Conservation (phyloP, 35 echinoderm and acorn worm genomes). For the Stichopus chloronotus region DNA sequence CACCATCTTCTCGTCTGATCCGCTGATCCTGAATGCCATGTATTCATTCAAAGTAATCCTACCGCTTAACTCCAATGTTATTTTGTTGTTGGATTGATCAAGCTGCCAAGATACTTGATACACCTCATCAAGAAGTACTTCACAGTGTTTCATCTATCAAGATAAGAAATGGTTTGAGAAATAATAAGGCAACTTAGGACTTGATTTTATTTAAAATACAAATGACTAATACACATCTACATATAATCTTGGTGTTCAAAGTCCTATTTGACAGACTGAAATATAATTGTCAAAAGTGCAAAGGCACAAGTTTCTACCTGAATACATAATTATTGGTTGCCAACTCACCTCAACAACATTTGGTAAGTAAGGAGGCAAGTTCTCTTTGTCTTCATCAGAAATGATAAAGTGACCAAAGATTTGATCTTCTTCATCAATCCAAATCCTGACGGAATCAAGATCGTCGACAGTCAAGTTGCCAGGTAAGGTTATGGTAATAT, state of each 20-base stretch:
- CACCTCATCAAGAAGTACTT: constrained; percentile 57
- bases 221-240: too few relatives aligned
- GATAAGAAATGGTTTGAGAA: background rate
- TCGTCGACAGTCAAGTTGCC: constrained; percentile 63
- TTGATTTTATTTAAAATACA: too few relatives aligned
- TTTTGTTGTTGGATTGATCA: constrained; percentile 34
- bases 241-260: too few relatives aligned
- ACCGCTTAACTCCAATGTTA: constrained; percentile 76
- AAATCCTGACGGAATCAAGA: constrained; percentile 62
- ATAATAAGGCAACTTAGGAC: too few relatives aligned
- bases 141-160: constrained; percentile 47
- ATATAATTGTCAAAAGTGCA: too few relatives aligned
- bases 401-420: constrained; percentile 66
- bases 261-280: too few relatives aligned
- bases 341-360: background rate
- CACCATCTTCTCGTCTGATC: constrained; percentile 26
- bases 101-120: constrained; percentile 86
- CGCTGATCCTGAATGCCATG: constrained; percentile 86
- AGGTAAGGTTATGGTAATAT: constrained; percentile 60
- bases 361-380: constrained; percentile 24
- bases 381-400: background rate
- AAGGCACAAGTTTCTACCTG: too few relatives aligned
- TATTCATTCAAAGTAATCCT: constrained; percentile 59
- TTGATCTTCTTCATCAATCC: constrained; percentile 51
- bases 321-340: too few relatives aligned